Conservation (phyloP, 2,888 invertebrate species). For the Norana najaformis region DNA sequence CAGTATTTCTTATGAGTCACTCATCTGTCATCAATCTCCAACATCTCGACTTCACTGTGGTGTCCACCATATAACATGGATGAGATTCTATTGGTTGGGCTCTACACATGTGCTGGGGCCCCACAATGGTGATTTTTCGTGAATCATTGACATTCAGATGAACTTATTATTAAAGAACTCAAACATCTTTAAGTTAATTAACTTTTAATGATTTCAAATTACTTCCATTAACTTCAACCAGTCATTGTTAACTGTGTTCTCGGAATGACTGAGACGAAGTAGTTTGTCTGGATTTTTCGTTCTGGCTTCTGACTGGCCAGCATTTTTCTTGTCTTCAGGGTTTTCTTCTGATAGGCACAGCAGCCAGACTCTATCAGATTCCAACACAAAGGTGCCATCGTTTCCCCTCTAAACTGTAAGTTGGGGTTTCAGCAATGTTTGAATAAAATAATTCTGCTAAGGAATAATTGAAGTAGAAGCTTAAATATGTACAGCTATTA, state of each 20-base stretch:
- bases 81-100: background rate
- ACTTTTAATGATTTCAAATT: no score
- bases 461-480: background rate
- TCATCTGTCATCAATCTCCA: background rate
- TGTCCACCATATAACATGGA: background rate
- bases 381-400: slow-evolving; percentile 30
- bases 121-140: background rate
- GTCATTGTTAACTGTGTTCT: no score
- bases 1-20: background rate
- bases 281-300: no score
- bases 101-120: background rate
- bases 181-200: background rate
- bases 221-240: no score
- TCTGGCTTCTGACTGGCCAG: background rate
- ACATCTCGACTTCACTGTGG: background rate
- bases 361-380: slow-evolving; percentile 28
- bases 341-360: slow-evolving; percentile 28
- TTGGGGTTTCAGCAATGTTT: background rate
- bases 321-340: slow-evolving; percentile 16
- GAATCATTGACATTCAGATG: background rate
- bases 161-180: background rate
- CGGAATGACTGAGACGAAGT: no score
- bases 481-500: background rate
- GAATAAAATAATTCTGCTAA: background rate
- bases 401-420: slow-evolving; percentile 20